Evolutionary conservation across 2,888 invertebrate species (phyloP).

Genomic region (Catocala fraxini): DNA sequence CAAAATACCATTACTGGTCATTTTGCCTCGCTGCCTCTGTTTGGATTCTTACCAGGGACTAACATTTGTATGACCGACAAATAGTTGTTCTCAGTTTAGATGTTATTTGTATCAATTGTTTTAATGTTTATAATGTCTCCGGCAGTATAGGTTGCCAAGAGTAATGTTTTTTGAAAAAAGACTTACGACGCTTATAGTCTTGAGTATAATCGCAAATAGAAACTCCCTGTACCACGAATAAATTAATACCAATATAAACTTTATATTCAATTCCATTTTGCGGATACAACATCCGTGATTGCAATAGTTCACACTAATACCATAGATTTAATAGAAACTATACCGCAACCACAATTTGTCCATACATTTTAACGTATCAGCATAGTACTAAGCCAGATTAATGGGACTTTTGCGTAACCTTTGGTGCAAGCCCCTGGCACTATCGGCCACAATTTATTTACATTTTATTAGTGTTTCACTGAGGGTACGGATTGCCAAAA

Average conservation of each 20-base stretch:
- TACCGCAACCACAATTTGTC: conserved; percentile 44
- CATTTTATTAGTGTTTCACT: conserved; percentile 46
- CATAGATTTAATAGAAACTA: conserved; percentile 39
- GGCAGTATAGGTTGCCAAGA: too few relatives aligned
- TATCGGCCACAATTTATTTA: conserved; percentile 47
- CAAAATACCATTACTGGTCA: too few relatives aligned
- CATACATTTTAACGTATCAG: conserved; percentile 43
- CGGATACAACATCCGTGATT: not conserved
- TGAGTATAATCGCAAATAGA: too few relatives aligned
- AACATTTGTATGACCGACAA: too few relatives aligned
- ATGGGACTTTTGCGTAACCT: conserved; percentile 43
- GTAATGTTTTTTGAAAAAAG: too few relatives aligned
- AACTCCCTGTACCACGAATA: too few relatives aligned
- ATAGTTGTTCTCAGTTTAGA: too few relatives aligned
- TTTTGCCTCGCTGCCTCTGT: too few relatives aligned
- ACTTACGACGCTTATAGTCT: too few relatives aligned
- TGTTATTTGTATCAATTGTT: too few relatives aligned
- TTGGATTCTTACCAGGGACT: too few relatives aligned
- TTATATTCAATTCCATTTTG: not conserved
- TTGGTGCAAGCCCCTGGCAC: conserved; percentile 32
- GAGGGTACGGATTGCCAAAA: conserved; percentile 27
- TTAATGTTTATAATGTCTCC: too few relatives aligned
- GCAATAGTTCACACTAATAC: conserved; percentile 21
- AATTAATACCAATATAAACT: not conserved
- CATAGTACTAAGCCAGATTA: conserved; percentile 50